A percentile compares a stretch with the other conserved stretches of the same genome.
Conservation (phyloP, 2,888 invertebrate species). For the Agrochola macilenta region DNA sequence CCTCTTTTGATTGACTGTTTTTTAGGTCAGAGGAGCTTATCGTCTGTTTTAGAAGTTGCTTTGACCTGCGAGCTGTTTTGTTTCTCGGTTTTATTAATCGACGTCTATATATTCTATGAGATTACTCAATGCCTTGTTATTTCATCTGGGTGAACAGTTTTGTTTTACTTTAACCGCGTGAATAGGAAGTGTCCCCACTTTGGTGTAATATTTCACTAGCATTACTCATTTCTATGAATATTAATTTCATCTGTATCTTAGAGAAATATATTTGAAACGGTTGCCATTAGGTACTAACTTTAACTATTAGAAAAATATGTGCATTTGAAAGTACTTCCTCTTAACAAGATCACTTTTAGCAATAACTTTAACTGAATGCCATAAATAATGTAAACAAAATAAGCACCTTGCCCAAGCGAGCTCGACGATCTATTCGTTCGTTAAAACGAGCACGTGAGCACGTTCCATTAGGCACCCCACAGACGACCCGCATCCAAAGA, state of each 20-base stretch:
- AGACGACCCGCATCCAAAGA: conserved; percentile 31
- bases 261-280: background rate
- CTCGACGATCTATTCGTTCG: conserved; percentile 34
- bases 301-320: background rate
- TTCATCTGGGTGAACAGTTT: conserved; percentile 54
- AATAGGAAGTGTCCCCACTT: conserved; percentile 55
- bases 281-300: background rate
- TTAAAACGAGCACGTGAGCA: conserved; percentile 53
- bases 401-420: conserved; percentile 27
- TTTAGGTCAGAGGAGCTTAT: conserved; percentile 59
- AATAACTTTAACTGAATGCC: conserved; percentile 12
- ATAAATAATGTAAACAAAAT: conserved; percentile 20
- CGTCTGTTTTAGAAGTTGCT: conserved; percentile 34
- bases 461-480: conserved; percentile 66
- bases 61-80: conserved; percentile 30
- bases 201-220: conserved; percentile 44
- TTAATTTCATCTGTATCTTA: conserved; percentile 38
- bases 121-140: conserved; percentile 52
- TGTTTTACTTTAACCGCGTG: conserved; percentile 61
- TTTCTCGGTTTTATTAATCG: conserved; percentile 26
- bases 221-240: conserved; percentile 38
- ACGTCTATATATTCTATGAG: conserved; percentile 14
- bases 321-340: background rate
- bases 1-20: conserved; percentile 57
- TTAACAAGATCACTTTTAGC: background rate